A percentile compares a stretch with the other conserved stretches of the same genome.
Conservation (phyloP, 2,113 vertebrate genomes). For the Neolamprologus devosi region DNA sequence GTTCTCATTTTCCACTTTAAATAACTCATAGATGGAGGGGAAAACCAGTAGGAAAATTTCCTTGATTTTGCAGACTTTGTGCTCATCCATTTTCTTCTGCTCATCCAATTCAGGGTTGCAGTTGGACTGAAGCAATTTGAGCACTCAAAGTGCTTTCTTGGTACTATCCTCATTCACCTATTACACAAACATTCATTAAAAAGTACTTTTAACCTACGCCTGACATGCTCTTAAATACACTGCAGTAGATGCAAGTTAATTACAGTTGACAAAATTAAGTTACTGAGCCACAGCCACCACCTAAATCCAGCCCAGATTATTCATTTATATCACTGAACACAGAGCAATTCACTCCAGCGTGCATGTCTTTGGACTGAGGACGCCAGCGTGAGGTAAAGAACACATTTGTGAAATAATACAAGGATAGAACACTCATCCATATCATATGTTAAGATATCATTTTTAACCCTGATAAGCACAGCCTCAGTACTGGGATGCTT, state of each 20-base stretch:
- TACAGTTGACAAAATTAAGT: background rate
- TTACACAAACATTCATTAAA: background rate
- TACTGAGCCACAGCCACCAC: background rate
- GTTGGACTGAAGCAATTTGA: background rate
- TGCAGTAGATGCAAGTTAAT: background rate
- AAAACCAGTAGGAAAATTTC: background rate
- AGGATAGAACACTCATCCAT: background rate
- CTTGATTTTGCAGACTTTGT: background rate
- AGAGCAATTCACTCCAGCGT: background rate
- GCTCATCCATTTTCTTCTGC: background rate
- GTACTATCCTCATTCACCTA: background rate
- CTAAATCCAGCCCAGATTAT: background rate
- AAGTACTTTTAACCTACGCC: background rate
- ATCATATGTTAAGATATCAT: background rate
- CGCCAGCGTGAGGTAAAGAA: background rate
- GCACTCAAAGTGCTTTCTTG: background rate
- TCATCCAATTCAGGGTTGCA: background rate
- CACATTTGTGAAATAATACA: background rate
- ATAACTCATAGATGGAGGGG: background rate
- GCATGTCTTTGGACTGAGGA: background rate
- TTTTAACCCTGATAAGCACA: background rate
- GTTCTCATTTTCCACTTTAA: background rate
- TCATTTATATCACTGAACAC: background rate
- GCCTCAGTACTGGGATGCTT: background rate
- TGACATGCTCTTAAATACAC: background rate